Conservation (phyloP, 2,888 invertebrate genomes). For the Epinotia ramella region DNA sequence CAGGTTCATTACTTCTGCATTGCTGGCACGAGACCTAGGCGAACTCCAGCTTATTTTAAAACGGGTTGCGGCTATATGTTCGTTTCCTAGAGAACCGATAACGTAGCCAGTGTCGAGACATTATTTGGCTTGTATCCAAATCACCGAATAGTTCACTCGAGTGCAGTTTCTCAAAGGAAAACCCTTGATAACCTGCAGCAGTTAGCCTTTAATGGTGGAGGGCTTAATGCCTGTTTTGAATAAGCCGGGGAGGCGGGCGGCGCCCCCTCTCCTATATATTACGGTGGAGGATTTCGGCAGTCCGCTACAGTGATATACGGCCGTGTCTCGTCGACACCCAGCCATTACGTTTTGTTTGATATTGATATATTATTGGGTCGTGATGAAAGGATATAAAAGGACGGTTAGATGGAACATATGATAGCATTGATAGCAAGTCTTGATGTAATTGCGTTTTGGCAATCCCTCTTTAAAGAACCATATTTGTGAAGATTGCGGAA, state of each 20-base stretch:
- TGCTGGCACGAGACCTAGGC: constrained; percentile 29
- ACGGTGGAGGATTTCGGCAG: constrained; percentile 59
- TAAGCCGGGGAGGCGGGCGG: constrained; percentile 60
- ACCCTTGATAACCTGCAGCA: constrained; percentile 68
- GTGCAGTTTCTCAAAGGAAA: constrained; percentile 65
- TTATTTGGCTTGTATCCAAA: constrained; percentile 70
- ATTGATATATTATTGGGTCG: constrained; percentile 56
- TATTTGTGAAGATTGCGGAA: constrained; percentile 24
- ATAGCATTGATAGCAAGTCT: constrained; percentile 45
- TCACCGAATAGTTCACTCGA: constrained; percentile 54
- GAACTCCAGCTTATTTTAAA: constrained; percentile 38
- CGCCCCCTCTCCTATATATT: constrained; percentile 51
- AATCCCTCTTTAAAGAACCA: constrained; percentile 37
- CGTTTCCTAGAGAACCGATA: constrained; percentile 45
- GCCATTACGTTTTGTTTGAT: constrained; percentile 60
- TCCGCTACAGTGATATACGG: constrained; percentile 63
- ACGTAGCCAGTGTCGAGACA: constrained; percentile 56
- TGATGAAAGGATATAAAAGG: constrained; percentile 49
- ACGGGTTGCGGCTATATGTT: constrained; percentile 32
- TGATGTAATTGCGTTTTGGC: constrained; percentile 26
- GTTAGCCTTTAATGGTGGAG: constrained; percentile 65
- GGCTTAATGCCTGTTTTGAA: constrained; percentile 72
- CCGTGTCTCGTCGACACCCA: constrained; percentile 52
- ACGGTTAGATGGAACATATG: constrained; percentile 45
- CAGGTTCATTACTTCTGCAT: constrained; percentile 36